Base-by-base conservation (phyloP, 1,140 invertebrate species). In the Nebria ingens region DNA sequence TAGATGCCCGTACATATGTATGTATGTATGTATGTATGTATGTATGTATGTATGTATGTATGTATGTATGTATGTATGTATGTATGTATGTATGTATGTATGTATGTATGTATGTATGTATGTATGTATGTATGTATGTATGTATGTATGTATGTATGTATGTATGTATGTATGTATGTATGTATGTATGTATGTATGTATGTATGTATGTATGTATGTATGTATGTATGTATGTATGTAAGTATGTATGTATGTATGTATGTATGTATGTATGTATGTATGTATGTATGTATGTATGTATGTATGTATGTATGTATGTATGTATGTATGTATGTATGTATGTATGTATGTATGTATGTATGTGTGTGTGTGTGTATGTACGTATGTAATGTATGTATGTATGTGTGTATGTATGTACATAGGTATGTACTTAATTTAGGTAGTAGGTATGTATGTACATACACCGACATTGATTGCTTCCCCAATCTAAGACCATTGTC, bases 301-400 rank as follows among this genome's bases (percentile, higher is more conserved):
- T n/a, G n/a, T 34, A 34, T 17, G 19, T 49, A 15, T 49, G 19
- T 49, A 49, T 49, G 19, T 49, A 49, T 49, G 19, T 49, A 49
- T 49, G 19, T 49, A 49, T 49, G n/a, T 34, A n/a, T n/a, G n/a
- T n/a, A 9, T n/a, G n/a, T 34, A 34, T 17, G 19, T 49, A 15
- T 49, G 19, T 49, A 49, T 49, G 19, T 49, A 49, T 49, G 19
- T 49, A 49, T 49, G 19, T 49, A 49, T 49, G 19, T 49, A 49
- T 49, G 19, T 49, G 42, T 49, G 42, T 11, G 6, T 49, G 42
- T 17, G 6, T 49, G 6, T 49, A 49, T 17, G 17, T 49, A 15
- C 13, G 17, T 6, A 15, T 19, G 13, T 19, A 49, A 13, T 11
- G 6, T 49, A 6, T 49, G 19, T 49, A 49, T 17, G 17, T 17